A percentile compares a stretch with the other conserved stretches of the same genome.
These are phyloP conservation scores for Phocides pigmalion DNA, from an alignment of 1,140 invertebrate genomes.

Conservation along the genomic window DNA sequence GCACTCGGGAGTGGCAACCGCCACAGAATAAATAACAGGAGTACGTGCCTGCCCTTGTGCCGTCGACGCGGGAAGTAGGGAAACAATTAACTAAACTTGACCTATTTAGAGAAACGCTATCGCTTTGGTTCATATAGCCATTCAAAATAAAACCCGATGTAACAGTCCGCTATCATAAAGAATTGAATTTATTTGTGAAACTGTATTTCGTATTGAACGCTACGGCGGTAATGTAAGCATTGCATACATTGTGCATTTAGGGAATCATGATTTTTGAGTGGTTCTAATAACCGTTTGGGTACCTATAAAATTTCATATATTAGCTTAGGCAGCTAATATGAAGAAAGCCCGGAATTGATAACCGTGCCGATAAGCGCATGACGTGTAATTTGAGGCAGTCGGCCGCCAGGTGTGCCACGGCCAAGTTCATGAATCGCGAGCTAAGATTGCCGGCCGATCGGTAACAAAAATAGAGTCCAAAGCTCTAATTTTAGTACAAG, in stretches of 20 bases:
- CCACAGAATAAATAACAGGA: no score
- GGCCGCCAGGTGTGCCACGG: constrained; percentile 21
- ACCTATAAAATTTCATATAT: no score
- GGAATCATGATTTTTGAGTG: no score
- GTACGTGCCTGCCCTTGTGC: neutral
- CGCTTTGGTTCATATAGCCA: neutral
- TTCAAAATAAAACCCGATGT: neutral
- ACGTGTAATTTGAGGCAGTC: constrained; percentile 12
- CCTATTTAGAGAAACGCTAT: neutral
- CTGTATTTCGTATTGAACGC: neutral
- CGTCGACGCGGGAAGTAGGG: constrained; percentile 15
- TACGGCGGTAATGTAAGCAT: no score
- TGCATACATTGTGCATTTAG: no score
- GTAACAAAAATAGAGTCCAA: constrained; percentile 10
- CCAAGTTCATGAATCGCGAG: constrained; percentile 19
- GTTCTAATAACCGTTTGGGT: no score
- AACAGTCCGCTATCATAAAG: neutral
- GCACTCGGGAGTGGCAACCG: no score
- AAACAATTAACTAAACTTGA: neutral
- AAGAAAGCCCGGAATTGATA: neutral
- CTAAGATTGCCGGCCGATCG: neutral
- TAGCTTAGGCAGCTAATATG: no score
- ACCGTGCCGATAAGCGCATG: neutral
- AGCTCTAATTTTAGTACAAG: constrained; percentile 14
- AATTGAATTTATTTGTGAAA: neutral